Base-by-base conservation (phyloP, 2,888 invertebrate species). In the Furcula furcula region DNA sequence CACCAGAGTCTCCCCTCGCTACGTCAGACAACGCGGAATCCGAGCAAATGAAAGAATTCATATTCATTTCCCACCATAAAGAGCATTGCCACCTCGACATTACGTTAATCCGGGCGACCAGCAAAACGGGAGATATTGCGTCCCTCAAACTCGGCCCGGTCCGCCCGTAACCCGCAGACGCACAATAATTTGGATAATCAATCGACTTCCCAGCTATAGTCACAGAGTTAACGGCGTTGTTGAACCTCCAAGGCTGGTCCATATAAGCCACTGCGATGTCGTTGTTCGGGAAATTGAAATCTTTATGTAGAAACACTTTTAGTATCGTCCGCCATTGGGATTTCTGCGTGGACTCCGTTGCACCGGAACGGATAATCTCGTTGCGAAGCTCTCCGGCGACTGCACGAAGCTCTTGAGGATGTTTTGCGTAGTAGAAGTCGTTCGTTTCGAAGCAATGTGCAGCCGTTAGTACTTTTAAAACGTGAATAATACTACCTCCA, bases 361-460 rank as follows among this genome's bases (percentile, higher is more conserved):
- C 12, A 0, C 74, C 73, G 0, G 52, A 40, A 31, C 77, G 71
- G 0, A 56, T 34, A 0, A 72, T 2, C 1, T 51, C 46, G 3
- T 60, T 75, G 7, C 41, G 46, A 0, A 69, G 26, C 13, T 47
- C 61, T 0, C 84, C 84, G 0, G 81, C 81, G 0, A 79, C 75
- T 0, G 69, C 34, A 1, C 78, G 59, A 0, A 82, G 46, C 0
- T 33, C 0, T 0, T 42, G 13, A 0, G 69, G 65, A 5, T 67
- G 30, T 16, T 44, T 55, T 0, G 37, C 33, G 38, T 65, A 76
- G 27, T 40, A 65, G 40, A 72, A 81, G 7, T 65, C n/a, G 4
- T 68, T 43, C 0, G 25, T 35, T 55, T 84, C 84, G 41, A 85
- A 85, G 47, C 83, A 84, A 25, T 85, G 83, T 0, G 82, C 84